A percentile compares a stretch with the other conserved stretches of the same genome.
phyloP scores from a whole-genome alignment of 2,888 invertebrate species.

The Allacma fusca region DNA sequence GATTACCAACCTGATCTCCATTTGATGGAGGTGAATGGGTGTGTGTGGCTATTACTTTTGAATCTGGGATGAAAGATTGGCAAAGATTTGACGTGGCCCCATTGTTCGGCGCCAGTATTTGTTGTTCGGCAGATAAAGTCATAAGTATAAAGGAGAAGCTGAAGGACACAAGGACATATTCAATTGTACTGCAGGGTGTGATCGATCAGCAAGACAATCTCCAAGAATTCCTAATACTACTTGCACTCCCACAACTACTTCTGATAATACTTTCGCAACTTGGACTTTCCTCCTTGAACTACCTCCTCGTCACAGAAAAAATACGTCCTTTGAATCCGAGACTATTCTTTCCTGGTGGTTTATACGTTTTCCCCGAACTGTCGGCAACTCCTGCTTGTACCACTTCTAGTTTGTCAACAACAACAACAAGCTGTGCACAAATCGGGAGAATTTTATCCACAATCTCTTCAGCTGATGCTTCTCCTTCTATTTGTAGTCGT shows the following conservation, averaged over 20 bases:
- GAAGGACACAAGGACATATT: conserved; percentile 32
- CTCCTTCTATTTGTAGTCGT: too few species aligned
- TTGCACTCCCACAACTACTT: neutral
- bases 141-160: neutral
- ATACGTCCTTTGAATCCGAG: neutral
- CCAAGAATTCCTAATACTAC: conserved; percentile 3
- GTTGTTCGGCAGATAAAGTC: neutral
- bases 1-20: neutral
- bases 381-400: neutral
- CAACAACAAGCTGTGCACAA: too few species aligned
- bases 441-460: too few species aligned
- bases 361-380: neutral
- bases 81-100: neutral
- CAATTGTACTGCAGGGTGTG: conserved; percentile 18
- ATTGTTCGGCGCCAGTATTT: conserved; percentile 1
- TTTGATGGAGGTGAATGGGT: neutral
- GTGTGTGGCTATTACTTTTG: neutral
- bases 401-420: too few species aligned
- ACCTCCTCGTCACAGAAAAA: neutral
- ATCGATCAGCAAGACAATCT: conserved; percentile 44
- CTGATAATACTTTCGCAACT: neutral
- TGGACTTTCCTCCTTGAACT: neutral
- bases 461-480: too few species aligned
- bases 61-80: conserved; percentile 19
- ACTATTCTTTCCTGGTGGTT: conserved; percentile 8